Evolutionary conservation across 2,888 invertebrate genomes (phyloP).

Genomic region (Acheta domesticus): DNA sequence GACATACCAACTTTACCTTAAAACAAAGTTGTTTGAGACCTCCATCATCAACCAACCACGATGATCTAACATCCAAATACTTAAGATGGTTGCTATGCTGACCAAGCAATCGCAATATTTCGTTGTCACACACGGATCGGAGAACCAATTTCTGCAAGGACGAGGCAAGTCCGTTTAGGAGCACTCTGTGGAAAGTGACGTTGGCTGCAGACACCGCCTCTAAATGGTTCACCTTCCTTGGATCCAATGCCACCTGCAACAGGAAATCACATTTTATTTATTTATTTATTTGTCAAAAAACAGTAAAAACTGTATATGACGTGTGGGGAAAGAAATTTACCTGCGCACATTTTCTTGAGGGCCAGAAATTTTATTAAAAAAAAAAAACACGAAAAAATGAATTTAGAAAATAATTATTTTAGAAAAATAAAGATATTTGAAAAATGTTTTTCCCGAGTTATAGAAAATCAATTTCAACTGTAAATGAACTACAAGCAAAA

Average conservation of each 20-base stretch:
- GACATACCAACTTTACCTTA: slow-evolving; percentile 19
- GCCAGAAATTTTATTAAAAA: no score
- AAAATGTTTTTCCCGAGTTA: no score
- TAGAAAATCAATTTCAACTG: no score
- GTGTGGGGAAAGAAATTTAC: no score
- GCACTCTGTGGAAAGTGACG: slow-evolving; percentile 38
- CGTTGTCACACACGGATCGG: slow-evolving; percentile 42
- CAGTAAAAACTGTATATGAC: no score
- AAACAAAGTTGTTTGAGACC: slow-evolving; percentile 39
- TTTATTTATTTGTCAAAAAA: no score
- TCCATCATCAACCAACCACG: slow-evolving; percentile 43
- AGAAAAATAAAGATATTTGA: no score
- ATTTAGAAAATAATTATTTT: no score
- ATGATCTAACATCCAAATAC: slow-evolving; percentile 42
- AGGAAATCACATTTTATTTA: background rate
- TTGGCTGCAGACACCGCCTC: slow-evolving; percentile 36
- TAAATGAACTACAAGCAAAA: no score
- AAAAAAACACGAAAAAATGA: no score
- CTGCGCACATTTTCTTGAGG: no score
- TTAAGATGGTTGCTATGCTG: slow-evolving; percentile 40
- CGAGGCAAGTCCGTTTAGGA: slow-evolving; percentile 40
- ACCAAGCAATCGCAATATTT: slow-evolving; percentile 41
- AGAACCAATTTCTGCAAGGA: slow-evolving; percentile 40
- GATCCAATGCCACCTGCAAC: slow-evolving; percentile 29
- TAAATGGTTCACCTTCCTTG: slow-evolving; percentile 27